Evolutionary conservation across 2,113 vertebrate genomes (phyloP).

Genomic region (Dasyornis broadbenti): DNA sequence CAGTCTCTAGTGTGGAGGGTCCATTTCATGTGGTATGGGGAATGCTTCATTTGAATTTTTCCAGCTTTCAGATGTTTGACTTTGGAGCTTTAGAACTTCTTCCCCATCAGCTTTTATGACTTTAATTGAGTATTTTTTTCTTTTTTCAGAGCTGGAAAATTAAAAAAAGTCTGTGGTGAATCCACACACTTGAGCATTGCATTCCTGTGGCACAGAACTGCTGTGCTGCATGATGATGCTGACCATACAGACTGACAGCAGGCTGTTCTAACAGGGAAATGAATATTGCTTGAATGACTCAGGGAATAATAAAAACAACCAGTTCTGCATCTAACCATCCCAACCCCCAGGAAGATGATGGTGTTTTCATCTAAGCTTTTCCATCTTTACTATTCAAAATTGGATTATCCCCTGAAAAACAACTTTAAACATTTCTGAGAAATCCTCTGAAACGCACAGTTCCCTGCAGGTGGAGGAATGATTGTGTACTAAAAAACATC

Average conservation of each 20-base stretch:
- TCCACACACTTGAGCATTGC: background rate
- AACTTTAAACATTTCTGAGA: background rate
- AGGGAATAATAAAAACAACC: background rate
- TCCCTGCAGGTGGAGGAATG: background rate
- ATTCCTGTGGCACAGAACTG: conserved; percentile 19
- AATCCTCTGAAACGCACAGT: background rate
- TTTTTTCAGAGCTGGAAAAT: background rate
- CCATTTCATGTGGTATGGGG: background rate
- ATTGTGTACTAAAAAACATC: background rate
- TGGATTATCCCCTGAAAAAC: background rate
- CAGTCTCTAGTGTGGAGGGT: background rate
- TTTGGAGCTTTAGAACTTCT: background rate
- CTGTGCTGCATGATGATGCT: background rate
- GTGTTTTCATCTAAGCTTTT: background rate
- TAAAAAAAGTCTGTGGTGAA: background rate
- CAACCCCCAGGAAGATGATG: background rate
- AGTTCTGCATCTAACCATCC: background rate
- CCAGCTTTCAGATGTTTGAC: conserved; percentile 1
- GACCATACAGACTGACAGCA: background rate
- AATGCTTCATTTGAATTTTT: background rate
- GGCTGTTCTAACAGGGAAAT: background rate
- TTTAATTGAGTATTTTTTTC: background rate
- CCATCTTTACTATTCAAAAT: background rate
- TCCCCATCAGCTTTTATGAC: background rate
- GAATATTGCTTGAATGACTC: background rate